Conservation (phyloP, 30 jellyfish, hydroid and myxozoan genomes). For the Turritopsis dohrnii region DNA sequence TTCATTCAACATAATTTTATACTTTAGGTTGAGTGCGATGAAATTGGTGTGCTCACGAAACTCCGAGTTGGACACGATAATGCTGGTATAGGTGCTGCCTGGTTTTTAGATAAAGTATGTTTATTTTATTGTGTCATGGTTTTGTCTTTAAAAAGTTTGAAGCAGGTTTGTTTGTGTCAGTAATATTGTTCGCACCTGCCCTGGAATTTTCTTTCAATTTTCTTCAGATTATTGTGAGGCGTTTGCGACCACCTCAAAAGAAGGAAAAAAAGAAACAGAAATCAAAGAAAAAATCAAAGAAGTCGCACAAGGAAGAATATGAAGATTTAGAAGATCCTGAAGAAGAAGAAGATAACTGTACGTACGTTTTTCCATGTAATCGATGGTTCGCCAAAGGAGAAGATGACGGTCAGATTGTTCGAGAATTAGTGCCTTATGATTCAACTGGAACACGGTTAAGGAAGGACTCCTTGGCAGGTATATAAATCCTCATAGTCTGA, state of each 20-base stretch:
- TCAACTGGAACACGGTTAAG: slow-evolving; percentile 44
- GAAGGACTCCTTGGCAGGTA: slow-evolving; percentile 36
- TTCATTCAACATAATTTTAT: no score
- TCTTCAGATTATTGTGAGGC: slow-evolving; percentile 51
- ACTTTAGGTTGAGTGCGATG: slow-evolving; percentile 80
- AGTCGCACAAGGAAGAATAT: slow-evolving; percentile 33
- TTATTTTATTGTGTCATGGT: neutral
- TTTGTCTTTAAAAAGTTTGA: no score
- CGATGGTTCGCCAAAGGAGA: slow-evolving; percentile 94
- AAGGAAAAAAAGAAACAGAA: slow-evolving; percentile 28
- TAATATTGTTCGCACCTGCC: no score
- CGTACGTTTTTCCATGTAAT: slow-evolving; percentile 63
- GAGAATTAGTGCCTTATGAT: slow-evolving; percentile 89
- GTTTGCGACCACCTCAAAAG: slow-evolving; percentile 43
- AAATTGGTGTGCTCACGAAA: slow-evolving; percentile 70
- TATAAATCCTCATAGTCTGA: neutral
- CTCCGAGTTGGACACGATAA: slow-evolving; percentile 86
- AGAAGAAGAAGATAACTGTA: slow-evolving; percentile 70
- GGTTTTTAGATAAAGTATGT: slow-evolving; percentile 77
- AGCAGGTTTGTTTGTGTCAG: no score
- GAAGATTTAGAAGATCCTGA: slow-evolving; percentile 51
- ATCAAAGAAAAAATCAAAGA: slow-evolving; percentile 39
- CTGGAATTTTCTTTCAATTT: neutral
- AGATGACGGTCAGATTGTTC: slow-evolving; percentile 86
- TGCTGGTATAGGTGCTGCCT: slow-evolving; percentile 87